Evolutionary conservation across 2,888 invertebrate species (phyloP).

Genomic region (Fragum fragum): DNA sequence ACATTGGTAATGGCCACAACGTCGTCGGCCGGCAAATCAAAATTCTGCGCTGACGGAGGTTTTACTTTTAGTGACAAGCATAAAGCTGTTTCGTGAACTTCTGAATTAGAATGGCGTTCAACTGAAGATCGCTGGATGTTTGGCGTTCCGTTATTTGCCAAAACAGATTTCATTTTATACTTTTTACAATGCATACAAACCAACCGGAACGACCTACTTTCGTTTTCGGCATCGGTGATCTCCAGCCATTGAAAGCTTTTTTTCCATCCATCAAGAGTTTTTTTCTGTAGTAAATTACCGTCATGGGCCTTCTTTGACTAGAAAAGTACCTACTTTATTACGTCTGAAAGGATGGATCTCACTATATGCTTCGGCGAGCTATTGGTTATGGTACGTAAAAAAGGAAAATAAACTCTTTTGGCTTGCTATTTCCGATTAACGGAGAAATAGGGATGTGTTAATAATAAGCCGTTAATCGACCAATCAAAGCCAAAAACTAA

Average conservation of each 20-base stretch:
- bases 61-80: not conserved
- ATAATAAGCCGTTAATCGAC: not conserved
- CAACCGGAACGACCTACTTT: not conserved
- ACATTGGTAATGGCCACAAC: not conserved
- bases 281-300: not conserved
- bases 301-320: not conserved
- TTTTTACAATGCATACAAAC: not conserved
- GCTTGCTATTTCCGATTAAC: not conserved
- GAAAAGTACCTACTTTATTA: not conserved
- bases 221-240: not conserved
- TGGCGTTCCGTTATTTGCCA: not conserved
- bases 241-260: not conserved
- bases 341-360: not conserved
- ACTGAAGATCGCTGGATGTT: conserved; percentile 3
- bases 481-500: not conserved
- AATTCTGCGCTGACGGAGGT: not conserved
- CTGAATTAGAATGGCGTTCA: not conserved
- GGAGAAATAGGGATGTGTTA: not conserved
- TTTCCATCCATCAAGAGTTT: conserved; percentile 5
- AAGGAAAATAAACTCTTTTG: not conserved
- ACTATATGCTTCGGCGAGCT: not conserved
- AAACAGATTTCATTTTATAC: not conserved
- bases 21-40: not conserved
- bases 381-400: not conserved
- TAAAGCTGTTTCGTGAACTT: not conserved